A percentile compares a stretch with the other conserved stretches of the same genome.
Conservation (phyloP, 2,113 vertebrate genomes). For the Hoplias malabaricus region DNA sequence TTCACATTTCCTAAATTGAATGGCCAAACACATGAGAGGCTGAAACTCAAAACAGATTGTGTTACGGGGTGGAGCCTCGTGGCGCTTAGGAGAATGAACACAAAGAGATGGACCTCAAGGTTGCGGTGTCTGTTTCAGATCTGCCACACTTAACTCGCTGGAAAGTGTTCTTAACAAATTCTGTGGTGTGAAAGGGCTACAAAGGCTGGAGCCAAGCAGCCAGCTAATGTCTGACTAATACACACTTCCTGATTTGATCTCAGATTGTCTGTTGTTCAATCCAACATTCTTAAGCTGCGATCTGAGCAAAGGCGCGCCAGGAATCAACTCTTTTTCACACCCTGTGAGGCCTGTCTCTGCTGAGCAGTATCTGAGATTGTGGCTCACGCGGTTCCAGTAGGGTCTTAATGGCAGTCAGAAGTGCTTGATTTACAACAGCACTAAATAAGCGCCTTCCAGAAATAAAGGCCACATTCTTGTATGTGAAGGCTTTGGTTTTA, state of each 20-base stretch:
- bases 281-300: constrained; percentile 1
- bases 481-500: constrained; percentile 17
- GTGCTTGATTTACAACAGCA: constrained; percentile 1
- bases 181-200: constrained; percentile 45
- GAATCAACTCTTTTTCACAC: constrained; percentile 10
- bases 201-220: constrained; percentile 41
- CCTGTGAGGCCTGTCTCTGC: not conserved
- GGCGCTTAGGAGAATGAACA: constrained; percentile 62
- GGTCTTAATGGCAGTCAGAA: constrained; percentile 4
- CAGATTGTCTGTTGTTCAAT: constrained; percentile 12
- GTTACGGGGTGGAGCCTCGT: constrained; percentile 57
- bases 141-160: constrained; percentile 48
- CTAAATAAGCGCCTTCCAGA: constrained; percentile 3
- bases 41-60: constrained; percentile 76
- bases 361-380: not conserved
- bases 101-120: constrained; percentile 61
- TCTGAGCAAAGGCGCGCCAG: constrained; percentile 10
- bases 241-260: constrained; percentile 40
- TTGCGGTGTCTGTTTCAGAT: constrained; percentile 52
- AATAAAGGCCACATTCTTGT: not conserved
- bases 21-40: constrained; percentile 55
- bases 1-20: constrained; percentile 61
- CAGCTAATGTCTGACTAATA: constrained; percentile 38
- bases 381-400: not conserved
- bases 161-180: constrained; percentile 53